Base-by-base conservation (phyloP, 2,797 vertebrate genomes). In the Gymnoscopelus braueri region DNA sequence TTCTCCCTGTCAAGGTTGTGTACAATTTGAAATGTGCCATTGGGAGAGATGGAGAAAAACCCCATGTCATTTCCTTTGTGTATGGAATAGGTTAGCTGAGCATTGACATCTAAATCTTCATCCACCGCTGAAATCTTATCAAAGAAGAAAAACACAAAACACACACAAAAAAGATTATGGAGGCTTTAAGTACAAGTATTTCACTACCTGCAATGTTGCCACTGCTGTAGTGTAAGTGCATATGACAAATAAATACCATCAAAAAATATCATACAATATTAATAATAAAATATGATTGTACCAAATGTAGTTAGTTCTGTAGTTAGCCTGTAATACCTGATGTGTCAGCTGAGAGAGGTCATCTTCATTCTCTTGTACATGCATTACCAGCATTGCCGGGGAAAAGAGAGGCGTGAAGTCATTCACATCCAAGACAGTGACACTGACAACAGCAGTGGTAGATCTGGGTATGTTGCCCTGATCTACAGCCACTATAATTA, bases 341-440 rank as follows among this genome's bases (percentile, higher is more conserved):
- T 87, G 71, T 57, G 68, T 79, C 6, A 86, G 78, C 51, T 86
- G 85, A 79, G 84, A 65, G 2, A 77, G 62, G 15, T 93, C 75
- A 1, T 79, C 80, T 19, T 73, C 80, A 64, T 94, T 93, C 74
- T 95, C 94, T 11, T 75, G 59, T 2, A 93, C 65, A 66, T 92
- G 85, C 19, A 94, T 54, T n/a, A 54, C 85, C 48, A 92, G 56
- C 9, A 67, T 77, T 54, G 86, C 63, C 9, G 92, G 88, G 51
- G 71, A 81, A 69, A 95, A 93, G 58, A 69, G 9, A 5, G 94
- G 93, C 0, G 50, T 63, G 67, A 84, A 93, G 78, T 95, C 94
- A 50, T 95, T 95, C 62, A 93, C 65, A 58, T 95, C 93, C 71
- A 88, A 53, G 55, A 95, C 78, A 35, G 86, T 86, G 72, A 95